phyloP scores from a whole-genome alignment of 1,140 invertebrate genomes.

The Conus betulinus region DNA sequence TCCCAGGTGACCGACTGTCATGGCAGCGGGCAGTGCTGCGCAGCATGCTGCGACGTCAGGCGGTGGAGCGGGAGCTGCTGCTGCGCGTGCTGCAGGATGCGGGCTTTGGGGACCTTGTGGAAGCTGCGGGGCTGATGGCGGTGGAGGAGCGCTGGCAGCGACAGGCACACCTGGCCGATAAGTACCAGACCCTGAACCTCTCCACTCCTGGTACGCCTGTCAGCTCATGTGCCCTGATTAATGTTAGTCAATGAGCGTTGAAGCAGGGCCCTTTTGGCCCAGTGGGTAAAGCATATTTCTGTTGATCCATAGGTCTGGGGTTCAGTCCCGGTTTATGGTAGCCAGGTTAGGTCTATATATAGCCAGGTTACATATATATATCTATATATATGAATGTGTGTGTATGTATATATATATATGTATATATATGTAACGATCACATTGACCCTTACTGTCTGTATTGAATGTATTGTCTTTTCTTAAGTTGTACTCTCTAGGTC shows the following conservation, averaged over 20 bases:
- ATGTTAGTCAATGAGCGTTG: too few species aligned
- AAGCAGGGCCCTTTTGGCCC: background rate
- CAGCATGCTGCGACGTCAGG: conserved; percentile 61
- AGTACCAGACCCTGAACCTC: conserved; percentile 58
- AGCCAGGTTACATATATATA: too few species aligned
- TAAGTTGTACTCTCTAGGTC: too few species aligned
- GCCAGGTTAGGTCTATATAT: too few species aligned
- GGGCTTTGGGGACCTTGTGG: conserved; percentile 61
- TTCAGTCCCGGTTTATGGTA: too few species aligned
- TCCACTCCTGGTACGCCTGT: conserved; percentile 45
- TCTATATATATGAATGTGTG: too few species aligned
- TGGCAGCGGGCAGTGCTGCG: conserved; percentile 58
- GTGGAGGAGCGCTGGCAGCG: conserved; percentile 63
- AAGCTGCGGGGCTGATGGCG: conserved; percentile 55
- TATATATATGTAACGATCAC: too few species aligned
- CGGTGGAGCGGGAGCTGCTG: conserved; percentile 64
- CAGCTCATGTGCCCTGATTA: background rate
- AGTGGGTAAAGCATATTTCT: background rate
- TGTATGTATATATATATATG: too few species aligned
- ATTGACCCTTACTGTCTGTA: too few species aligned
- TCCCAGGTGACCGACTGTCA: conserved; percentile 58
- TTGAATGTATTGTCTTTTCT: too few species aligned
- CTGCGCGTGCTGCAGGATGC: conserved; percentile 63
- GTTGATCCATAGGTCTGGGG: background rate
- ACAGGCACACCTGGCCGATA: conserved; percentile 60